A percentile compares a stretch with the other conserved stretches of the same genome.
Evolutionary conservation across 2,113 vertebrate species (phyloP).

Genomic region (Pteruthius melanotis): DNA sequence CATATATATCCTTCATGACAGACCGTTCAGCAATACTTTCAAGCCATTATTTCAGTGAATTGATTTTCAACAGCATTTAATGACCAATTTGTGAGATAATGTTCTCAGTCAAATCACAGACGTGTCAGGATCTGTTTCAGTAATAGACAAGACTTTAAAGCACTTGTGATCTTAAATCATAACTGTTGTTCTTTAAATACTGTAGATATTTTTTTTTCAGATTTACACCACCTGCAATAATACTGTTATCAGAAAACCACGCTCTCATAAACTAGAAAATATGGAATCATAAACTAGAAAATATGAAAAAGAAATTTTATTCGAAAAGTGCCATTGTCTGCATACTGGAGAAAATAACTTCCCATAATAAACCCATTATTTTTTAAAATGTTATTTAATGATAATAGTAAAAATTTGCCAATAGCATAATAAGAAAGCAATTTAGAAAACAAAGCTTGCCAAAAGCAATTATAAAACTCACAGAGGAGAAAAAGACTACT

Average conservation of each 20-base stretch:
- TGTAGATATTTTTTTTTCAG: background rate
- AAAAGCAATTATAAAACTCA: background rate
- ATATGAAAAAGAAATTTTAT: background rate
- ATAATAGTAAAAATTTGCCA: background rate
- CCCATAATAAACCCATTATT: background rate
- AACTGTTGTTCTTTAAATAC: background rate
- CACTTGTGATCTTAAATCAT: background rate
- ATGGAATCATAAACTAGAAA: background rate
- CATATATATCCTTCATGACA: background rate
- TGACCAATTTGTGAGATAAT: slow-evolving; percentile 30
- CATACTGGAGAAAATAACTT: background rate
- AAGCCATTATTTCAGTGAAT: slow-evolving; percentile 26
- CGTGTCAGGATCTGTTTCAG: background rate
- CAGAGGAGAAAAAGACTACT: background rate
- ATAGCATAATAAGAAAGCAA: background rate
- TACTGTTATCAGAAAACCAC: background rate
- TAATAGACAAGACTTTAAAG: background rate
- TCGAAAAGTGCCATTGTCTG: rapidly evolving
- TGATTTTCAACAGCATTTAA: slow-evolving; percentile 46
- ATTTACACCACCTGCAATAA: background rate
- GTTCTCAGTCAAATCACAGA: background rate
- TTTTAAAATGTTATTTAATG: background rate
- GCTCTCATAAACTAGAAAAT: background rate
- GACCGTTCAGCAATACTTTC: background rate
- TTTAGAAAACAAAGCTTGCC: background rate